These are phyloP conservation scores for Heterocephalus glaber DNA, from an alignment of 2,113 vertebrate genomes.

Conservation along the genomic window DNA sequence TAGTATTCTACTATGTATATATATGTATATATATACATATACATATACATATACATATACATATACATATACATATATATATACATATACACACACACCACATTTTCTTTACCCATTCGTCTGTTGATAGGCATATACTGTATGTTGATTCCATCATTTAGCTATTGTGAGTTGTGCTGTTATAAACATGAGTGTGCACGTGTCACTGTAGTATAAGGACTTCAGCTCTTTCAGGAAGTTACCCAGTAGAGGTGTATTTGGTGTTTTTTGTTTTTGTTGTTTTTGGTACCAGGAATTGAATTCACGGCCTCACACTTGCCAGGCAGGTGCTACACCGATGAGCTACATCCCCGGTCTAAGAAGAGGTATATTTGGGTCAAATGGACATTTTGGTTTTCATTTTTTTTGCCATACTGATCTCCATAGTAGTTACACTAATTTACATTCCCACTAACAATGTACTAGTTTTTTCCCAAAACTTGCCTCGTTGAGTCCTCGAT, in stretches of 20 bases:
- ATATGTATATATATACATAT: no score
- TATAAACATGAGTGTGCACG: no score
- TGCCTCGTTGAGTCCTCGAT: background rate
- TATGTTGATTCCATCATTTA: background rate
- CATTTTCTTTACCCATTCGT: background rate
- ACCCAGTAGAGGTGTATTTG: background rate
- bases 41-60: no score
- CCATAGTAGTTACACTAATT: no score
- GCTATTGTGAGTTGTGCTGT: background rate
- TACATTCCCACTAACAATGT: background rate
- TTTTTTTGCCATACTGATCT: background rate
- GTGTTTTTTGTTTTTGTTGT: background rate
- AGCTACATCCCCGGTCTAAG: background rate
- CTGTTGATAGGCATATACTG: background rate
- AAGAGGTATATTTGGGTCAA: background rate
- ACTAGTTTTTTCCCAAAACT: background rate
- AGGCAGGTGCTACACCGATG: background rate
- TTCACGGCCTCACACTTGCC: background rate
- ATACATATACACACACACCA: no score
- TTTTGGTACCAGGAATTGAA: background rate
- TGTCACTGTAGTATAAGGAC: background rate
- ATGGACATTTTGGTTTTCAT: background rate
- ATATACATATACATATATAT: no score
- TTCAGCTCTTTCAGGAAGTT: background rate
- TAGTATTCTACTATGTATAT: background rate